Evolutionary conservation across 2,113 vertebrate species (phyloP), one percentile per base, ranked within the genome.

Genomic region (Archilochus colubris): DNA sequence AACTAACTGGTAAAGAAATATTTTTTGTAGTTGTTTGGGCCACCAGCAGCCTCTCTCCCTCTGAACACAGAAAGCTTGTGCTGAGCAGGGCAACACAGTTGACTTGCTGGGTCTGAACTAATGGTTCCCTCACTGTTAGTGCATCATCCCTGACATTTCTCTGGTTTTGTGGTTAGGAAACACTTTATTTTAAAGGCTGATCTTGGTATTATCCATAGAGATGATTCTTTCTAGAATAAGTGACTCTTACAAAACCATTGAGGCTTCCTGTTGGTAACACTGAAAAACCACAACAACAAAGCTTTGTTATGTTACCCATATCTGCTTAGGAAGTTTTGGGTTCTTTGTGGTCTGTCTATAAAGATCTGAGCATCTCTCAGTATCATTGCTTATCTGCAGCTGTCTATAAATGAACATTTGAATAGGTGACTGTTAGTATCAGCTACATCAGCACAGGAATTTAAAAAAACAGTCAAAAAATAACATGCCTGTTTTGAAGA

Each of bases 221-320:
- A 74, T 85, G 69, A 31, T 87, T 96, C 93, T 94, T 28, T 88
- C 59, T 93, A 84, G 70, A 95, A 22, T 78, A 92, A 94, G 78
- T 59, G 67, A 89, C 88, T 84, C 13, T 95, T 95, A 87, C 19
- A 91, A 97, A 97, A 76, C 91, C 89, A 84, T 86, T 96, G 95
- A 94, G 96, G 97, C 96, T 97, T 96, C 94, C 95, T 96, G 95
- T 93, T 94, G 96, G 93, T 96, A 93, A 94, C 1, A 3, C 81
- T 43, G 57, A 57, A 94, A 94, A 96, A 96, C 96, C 96, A 79
- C 96, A 96, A 91, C 89, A 95, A 91, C 92, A 86, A 61, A 91
- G 61, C 94, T 88, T 69, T 25, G 75, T 86, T 96, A 2, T 76
- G 22, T 94, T 89, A 83, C 75, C 77, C 58, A 0, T 82, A 75